Base-by-base conservation (phyloP, 2,888 invertebrate species). In the Theristus sp. region DNA sequence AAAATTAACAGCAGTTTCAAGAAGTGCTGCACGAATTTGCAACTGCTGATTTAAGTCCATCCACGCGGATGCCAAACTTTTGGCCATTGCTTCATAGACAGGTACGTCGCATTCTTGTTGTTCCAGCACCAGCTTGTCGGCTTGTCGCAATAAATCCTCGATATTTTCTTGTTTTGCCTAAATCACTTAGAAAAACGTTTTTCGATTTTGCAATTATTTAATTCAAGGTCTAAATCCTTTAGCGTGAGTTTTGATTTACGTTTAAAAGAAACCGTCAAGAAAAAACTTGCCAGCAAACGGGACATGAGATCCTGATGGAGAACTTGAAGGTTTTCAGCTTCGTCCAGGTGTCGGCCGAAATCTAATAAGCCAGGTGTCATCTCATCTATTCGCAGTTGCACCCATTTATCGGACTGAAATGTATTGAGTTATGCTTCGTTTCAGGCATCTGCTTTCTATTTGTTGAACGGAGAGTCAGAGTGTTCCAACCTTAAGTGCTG, bases 71-170 rank as follows among this genome's bases (percentile, higher is more conserved):
- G 75, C 76, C 60, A 80, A 71, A 31, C 77, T 76, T 72, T 86
- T 85, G 24, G 87, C 87, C 89, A 89, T 89, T 46, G 88, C 87
- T 61, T 84, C 83, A 74, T 88, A 86, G 30, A 89, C 85, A 20
- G 38, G 29, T 1, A 74, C 71, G 29, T 75, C 70, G 26, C 85
- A 84, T 71, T 83, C 82, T 63, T 70, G 71, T 67, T 77, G 76
- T 66, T 77, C 75, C 60, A 84, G 82, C 67, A 87, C 84, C 66
- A 87, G 78, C 70, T 84, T 84, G 75, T 89, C 89, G n/a, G 89
- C 87, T 76, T 54, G 54, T 59, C 84, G 81, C 63, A 88, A 82
- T 63, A 89, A 81, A 75, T 88, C 87, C 70, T 87, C 86, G 68
- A 89, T 87, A 60, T 89, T 87, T 71, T 85, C 86, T 73, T 88